These are phyloP conservation scores for Drosophila lacertosa DNA, from an alignment of 1,140 invertebrate species.

Conservation along the genomic window DNA sequence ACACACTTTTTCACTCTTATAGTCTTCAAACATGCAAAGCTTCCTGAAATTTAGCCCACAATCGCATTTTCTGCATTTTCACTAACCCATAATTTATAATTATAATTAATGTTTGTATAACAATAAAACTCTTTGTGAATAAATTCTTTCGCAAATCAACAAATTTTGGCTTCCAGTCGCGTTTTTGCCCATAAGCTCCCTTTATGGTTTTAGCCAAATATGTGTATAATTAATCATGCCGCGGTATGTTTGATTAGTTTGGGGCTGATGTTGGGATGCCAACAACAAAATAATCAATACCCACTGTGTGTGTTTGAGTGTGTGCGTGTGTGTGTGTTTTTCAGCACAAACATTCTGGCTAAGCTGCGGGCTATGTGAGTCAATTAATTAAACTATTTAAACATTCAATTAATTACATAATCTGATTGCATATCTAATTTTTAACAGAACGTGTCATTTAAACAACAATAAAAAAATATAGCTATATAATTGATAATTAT, in stretches of 20 bases:
- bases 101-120: conserved; percentile 24
- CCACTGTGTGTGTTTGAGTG: no score
- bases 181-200: conserved; percentile 4
- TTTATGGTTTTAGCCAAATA: conserved; percentile 6
- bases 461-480: no score
- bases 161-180: conserved; percentile 3
- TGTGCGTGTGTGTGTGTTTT: background rate
- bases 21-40: no score
- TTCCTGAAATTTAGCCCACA: no score
- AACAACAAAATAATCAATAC: conserved; percentile 29
- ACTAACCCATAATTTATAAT: conserved; percentile 4
- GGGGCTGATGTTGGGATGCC: background rate
- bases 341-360: background rate
- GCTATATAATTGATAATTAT: no score
- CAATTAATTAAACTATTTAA: conserved; percentile 26
- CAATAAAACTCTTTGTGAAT: conserved; percentile 11
- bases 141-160: conserved; percentile 21
- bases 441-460: no score
- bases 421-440: conserved; percentile 6
- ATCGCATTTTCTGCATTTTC: no score
- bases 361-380: background rate
- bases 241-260: conserved; percentile 4
- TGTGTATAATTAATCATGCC: conserved; percentile 22
- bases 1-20: no score
- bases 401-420: conserved; percentile 22